Evolutionary conservation across 1,140 invertebrate genomes (phyloP).

Genomic region (Drosophila bipectinata): DNA sequence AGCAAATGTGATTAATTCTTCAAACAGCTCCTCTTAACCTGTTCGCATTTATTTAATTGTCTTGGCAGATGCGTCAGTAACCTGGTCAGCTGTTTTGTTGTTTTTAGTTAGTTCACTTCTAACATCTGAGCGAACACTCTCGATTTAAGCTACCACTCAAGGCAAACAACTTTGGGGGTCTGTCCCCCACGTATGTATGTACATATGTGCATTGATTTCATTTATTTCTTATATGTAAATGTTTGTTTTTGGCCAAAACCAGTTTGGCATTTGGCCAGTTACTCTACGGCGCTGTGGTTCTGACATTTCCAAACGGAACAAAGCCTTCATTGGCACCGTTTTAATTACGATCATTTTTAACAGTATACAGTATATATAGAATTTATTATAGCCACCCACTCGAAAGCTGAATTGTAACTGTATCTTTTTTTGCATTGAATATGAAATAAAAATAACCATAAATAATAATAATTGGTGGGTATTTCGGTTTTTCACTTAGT

Average conservation of each 20-base stretch:
- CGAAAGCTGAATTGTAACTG: constrained; percentile 12
- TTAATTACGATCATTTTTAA: constrained; percentile 35
- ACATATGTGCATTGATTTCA: constrained; percentile 58
- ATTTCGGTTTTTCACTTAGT: background rate
- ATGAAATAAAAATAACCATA: background rate
- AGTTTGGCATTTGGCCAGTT: constrained; percentile 53
- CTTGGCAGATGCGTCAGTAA: constrained; percentile 48
- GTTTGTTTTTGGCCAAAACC: constrained; percentile 54
- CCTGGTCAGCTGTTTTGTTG: constrained; percentile 39
- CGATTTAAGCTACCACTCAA: constrained; percentile 23
- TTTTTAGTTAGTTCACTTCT: constrained; percentile 28
- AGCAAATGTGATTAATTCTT: constrained; percentile 27
- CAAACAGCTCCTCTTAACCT: constrained; percentile 16
- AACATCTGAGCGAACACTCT: constrained; percentile 26
- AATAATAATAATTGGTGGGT: background rate
- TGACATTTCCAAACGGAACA: constrained; percentile 55
- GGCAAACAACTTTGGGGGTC: constrained; percentile 55
- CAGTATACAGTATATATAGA: constrained; percentile 11
- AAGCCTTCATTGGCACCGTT: constrained; percentile 51
- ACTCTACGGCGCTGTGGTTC: constrained; percentile 28
- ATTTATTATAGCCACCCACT: constrained; percentile 25
- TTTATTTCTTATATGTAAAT: constrained; percentile 56
- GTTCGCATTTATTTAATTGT: constrained; percentile 24
- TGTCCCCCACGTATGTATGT: constrained; percentile 13
- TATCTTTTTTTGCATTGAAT: constrained; percentile 1